Evolutionary conservation across 2,888 invertebrate species (phyloP).

Genomic region (Torymus aiolomorphi): DNA sequence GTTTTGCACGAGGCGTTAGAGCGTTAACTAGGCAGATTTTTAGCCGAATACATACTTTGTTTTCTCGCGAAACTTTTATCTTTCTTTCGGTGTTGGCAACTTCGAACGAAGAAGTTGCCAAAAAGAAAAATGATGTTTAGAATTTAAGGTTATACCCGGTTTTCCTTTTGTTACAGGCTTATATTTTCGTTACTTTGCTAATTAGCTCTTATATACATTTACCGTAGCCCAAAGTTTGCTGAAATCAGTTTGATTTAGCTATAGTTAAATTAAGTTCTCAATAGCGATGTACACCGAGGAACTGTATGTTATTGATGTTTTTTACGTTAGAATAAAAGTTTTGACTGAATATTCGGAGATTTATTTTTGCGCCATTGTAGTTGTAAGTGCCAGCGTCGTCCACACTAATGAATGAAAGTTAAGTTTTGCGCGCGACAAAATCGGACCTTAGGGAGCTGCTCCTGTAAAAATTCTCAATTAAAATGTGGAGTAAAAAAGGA

Average conservation of each 20-base stretch:
- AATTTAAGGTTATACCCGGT: neutral
- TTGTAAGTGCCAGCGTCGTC: neutral
- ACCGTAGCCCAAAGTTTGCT: constrained; percentile 10
- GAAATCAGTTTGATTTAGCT: constrained; percentile 2
- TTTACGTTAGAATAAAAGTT: constrained; percentile 41
- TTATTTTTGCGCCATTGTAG: neutral
- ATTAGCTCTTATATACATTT: neutral
- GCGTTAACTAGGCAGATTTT: no score
- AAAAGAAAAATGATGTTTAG: no score
- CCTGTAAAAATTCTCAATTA: neutral
- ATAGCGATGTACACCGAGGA: neutral
- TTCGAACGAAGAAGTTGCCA: no score
- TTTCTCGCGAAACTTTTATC: no score
- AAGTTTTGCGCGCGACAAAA: neutral
- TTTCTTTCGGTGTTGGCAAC: no score
- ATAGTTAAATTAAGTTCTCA: constrained; percentile 5
- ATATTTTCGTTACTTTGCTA: constrained; percentile 1
- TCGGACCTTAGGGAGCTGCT: no score
- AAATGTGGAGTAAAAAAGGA: no score
- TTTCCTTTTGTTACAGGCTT: neutral
- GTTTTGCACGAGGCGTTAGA: no score
- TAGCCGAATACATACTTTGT: no score
- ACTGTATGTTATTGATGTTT: constrained; percentile 15
- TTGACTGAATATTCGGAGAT: constrained; percentile 18
- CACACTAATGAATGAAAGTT: constrained; percentile 1